Evolutionary conservation across 2,113 vertebrate species (phyloP).

Genomic region (Leucosticte australis): DNA sequence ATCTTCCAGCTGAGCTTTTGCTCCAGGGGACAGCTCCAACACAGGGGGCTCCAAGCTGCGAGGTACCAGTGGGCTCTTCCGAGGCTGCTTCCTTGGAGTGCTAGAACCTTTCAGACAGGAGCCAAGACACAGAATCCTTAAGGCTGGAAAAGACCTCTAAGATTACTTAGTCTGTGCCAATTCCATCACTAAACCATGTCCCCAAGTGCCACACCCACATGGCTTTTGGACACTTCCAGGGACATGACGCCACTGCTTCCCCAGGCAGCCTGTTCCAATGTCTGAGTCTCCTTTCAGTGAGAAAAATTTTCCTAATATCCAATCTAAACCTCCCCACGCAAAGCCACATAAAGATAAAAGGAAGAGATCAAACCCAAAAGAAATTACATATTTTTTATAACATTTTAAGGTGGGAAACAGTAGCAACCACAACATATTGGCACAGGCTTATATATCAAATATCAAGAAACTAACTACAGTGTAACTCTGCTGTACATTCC

Average conservation of each 20-base stretch:
- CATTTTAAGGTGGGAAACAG: background rate
- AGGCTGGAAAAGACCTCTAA: background rate
- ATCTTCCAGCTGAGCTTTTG: constrained; percentile 93
- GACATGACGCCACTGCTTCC: background rate
- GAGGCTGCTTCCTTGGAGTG: constrained; percentile 92
- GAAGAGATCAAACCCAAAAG: background rate
- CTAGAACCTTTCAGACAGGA: constrained; percentile 75
- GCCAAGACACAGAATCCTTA: background rate
- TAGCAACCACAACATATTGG: background rate
- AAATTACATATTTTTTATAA: background rate
- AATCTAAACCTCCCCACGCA: background rate
- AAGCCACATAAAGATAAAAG: background rate
- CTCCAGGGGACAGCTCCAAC: constrained; percentile 88
- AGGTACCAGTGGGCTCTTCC: constrained; percentile 94
- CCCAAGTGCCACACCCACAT: background rate
- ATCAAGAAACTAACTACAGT: background rate
- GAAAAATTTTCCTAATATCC: background rate
- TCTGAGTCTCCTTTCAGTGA: background rate
- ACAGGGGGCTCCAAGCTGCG: constrained; percentile 95
- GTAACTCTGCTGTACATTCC: background rate
- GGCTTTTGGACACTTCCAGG: background rate
- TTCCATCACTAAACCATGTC: background rate
- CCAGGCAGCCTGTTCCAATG: background rate
- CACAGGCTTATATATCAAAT: background rate
- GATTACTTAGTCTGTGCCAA: accelerated